These are phyloP conservation scores for Parnassius apollo DNA, from an alignment of 2,888 invertebrate species.

Conservation along the genomic window DNA sequence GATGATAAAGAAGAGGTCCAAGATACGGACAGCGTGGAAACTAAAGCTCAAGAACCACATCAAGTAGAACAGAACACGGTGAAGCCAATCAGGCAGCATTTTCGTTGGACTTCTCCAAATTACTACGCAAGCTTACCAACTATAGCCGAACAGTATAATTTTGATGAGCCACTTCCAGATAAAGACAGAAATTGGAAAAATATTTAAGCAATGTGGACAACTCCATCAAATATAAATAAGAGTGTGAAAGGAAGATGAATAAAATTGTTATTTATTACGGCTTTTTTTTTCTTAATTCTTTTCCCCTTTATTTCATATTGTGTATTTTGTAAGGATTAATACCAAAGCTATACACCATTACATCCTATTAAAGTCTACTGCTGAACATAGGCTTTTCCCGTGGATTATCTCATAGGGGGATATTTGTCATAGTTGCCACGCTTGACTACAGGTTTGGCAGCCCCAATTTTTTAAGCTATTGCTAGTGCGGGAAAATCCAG, in stretches of 20 bases:
- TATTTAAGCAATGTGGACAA: conserved; percentile 41
- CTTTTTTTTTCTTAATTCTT: neutral
- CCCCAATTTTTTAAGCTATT: too few relatives aligned
- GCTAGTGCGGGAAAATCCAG: too few relatives aligned
- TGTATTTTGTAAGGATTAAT: too few relatives aligned
- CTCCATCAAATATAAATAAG: conserved; percentile 46
- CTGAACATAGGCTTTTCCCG: too few relatives aligned
- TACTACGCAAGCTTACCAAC: conserved; percentile 49
- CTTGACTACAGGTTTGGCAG: too few relatives aligned
- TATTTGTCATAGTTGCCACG: too few relatives aligned
- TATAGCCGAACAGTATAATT: conserved; percentile 55
- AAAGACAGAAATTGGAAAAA: conserved; percentile 48
- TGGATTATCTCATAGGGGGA: too few relatives aligned
- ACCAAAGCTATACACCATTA: too few relatives aligned
- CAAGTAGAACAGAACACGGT: conserved; percentile 35
- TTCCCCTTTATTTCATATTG: too few relatives aligned
- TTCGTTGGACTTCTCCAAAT: conserved; percentile 50
- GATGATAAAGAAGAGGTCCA: conserved; percentile 31
- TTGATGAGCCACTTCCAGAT: conserved; percentile 61
- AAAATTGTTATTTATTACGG: neutral
- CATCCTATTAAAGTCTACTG: too few relatives aligned
- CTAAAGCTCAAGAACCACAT: conserved; percentile 15
- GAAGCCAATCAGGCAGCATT: conserved; percentile 46
- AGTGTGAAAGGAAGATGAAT: conserved; percentile 34
- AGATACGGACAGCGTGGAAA: conserved; percentile 17